These are phyloP conservation scores for Eupithecia insigniata DNA, from an alignment of 2,888 invertebrate species.

Conservation along the genomic window DNA sequence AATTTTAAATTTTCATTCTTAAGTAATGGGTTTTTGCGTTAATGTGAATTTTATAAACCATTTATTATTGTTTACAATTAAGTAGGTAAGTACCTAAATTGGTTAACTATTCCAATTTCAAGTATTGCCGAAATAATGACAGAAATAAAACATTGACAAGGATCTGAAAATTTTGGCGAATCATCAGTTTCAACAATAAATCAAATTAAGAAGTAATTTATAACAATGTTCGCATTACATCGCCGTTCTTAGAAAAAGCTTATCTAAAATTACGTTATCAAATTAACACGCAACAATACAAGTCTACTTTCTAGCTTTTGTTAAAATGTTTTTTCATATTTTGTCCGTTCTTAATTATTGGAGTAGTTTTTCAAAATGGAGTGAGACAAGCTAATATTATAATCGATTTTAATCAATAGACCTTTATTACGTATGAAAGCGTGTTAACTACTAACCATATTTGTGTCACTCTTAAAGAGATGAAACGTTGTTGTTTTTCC, in stretches of 20 bases:
- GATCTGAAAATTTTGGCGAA: conserved; percentile 1
- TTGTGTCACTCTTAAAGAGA: too few species aligned
- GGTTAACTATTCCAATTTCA: not conserved
- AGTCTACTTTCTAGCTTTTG: not conserved
- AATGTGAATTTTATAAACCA: not conserved
- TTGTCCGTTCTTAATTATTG: too few species aligned
- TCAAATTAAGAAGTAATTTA: conserved; percentile 9
- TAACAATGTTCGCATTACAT: conserved; percentile 23
- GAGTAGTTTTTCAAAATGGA: too few species aligned
- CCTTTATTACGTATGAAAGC: too few species aligned
- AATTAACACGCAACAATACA: conserved; percentile 16
- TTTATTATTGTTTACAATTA: not conserved
- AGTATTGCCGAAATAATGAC: not conserved
- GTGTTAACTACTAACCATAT: too few species aligned
- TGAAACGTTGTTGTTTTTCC: too few species aligned
- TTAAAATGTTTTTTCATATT: too few species aligned
- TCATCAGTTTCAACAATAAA: not conserved
- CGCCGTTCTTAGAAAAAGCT: conserved; percentile 30
- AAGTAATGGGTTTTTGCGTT: not conserved
- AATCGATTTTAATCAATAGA: too few species aligned
- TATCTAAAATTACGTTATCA: conserved; percentile 24
- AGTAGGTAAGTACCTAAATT: not conserved
- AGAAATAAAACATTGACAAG: not conserved
- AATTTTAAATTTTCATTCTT: too few species aligned
- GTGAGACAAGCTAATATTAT: too few species aligned